Evolutionary conservation across 2,797 vertebrate genomes (phyloP), one percentile per base, ranked within the genome.

Genomic region (Channa striata): DNA sequence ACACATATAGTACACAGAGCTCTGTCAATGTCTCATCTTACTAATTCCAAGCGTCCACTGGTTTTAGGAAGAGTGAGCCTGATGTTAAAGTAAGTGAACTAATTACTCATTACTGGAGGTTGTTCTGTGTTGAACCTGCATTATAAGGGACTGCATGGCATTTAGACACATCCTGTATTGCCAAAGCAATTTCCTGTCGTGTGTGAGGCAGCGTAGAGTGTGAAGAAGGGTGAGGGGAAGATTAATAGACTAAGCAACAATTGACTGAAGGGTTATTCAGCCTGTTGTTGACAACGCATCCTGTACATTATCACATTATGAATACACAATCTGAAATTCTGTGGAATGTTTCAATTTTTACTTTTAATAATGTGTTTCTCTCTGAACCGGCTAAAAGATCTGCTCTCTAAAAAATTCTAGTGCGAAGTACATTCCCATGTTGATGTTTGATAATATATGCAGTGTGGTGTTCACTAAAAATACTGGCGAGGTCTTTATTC

Each of bases 81-180:
- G 25, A 57, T 2, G 1, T 21, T 11, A 21, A 47, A 20, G 43
- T 36, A 44, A n/a, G 1, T 44, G n/a, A 40, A 21, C 16, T 17
- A 58, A 42, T 9, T 48, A 19, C 6, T 3, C 14, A 43, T 2
- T 48, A 16, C 25, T 11, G 14, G 20, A 1, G 23, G 30, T 44
- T 30, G 14, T 11, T 20, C 40, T 4, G 36, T 59, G 52, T 19
- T 5, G 30, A 61, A 36, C 16, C 17, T 8, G 20, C 33, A 30
- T 44, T 17, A 34, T 36, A 20, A 48, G 57, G 9, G 19, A 12
- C 37, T 12, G 2, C 25, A 43, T 59, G 59, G 51, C 59, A 34
- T 70, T 62, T 62, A 34, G 70, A 71, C 5, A 43, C 67, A 67
- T 64, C 65, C 47, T 69, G 60, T 50, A 70, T 40, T 48, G 19